phyloP scores from a whole-genome alignment of 2,888 invertebrate species.

The Ennomos erosarius region DNA sequence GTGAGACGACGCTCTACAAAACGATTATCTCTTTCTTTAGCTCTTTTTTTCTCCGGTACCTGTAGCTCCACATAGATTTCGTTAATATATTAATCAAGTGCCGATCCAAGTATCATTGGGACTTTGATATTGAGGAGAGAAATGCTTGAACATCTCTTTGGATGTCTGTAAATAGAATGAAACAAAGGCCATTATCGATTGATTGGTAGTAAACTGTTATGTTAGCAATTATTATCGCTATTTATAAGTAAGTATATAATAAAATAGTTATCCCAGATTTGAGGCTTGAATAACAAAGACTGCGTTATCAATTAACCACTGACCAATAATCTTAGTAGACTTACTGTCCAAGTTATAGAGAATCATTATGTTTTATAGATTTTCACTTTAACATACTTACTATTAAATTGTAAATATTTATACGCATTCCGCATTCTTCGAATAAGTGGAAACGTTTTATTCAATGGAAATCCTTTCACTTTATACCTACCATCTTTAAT shows the following conservation, averaged over 20 bases:
- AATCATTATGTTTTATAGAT: background rate
- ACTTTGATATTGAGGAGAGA: no score
- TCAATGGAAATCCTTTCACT: slow-evolving; percentile 53
- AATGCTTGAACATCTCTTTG: no score
- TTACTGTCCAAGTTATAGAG: background rate
- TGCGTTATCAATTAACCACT: background rate
- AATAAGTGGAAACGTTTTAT: slow-evolving; percentile 40
- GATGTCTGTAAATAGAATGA: no score
- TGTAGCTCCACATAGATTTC: no score
- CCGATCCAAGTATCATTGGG: no score
- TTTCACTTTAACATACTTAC: slow-evolving; percentile 12
- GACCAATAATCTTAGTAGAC: background rate
- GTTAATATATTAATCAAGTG: no score
- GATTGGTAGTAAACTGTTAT: background rate
- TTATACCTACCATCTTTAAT: slow-evolving; percentile 42
- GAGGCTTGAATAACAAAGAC: background rate
- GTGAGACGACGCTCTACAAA: no score
- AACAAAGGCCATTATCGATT: background rate
- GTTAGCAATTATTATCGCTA: slow-evolving; percentile 5
- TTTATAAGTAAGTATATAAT: slow-evolving; percentile 8
- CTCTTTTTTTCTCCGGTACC: no score
- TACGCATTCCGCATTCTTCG: slow-evolving; percentile 47
- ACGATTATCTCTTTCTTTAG: no score
- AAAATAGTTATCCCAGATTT: slow-evolving; percentile 13
- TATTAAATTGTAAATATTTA: slow-evolving; percentile 32